A percentile compares a stretch with the other conserved stretches of the same genome.
These are phyloP conservation scores for Eclectus roratus DNA, from an alignment of 2,113 vertebrate species.

Conservation along the genomic window DNA sequence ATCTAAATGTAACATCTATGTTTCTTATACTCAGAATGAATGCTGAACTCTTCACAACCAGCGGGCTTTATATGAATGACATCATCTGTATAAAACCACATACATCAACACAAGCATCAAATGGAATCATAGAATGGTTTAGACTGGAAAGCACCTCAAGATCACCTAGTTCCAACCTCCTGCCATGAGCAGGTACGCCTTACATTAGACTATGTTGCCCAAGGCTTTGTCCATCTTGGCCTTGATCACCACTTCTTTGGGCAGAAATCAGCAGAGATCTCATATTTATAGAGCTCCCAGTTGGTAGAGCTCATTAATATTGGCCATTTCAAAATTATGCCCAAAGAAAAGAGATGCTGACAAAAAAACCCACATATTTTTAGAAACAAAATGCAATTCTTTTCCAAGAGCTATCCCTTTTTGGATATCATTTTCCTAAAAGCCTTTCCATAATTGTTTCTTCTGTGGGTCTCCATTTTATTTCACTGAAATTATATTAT, in stretches of 20 bases:
- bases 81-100: background rate
- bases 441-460: background rate
- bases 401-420: background rate
- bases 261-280: background rate
- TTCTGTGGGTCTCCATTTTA: background rate
- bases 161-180: background rate
- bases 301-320: background rate
- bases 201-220: background rate
- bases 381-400: background rate
- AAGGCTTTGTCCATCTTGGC: background rate
- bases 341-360: background rate
- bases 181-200: background rate
- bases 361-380: accelerated
- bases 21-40: background rate
- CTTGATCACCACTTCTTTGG: background rate
- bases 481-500: background rate
- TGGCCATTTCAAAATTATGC: background rate
- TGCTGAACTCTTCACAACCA: background rate
- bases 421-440: background rate
- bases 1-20: background rate
- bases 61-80: background rate
- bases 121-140: background rate
- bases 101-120: background rate
- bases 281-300: background rate
- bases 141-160: background rate